Percentiles rank a stretch among this genome's conserved stretches.
Evolutionary conservation across 2,888 invertebrate species (phyloP).

Genomic region (Acrobasis suavella): DNA sequence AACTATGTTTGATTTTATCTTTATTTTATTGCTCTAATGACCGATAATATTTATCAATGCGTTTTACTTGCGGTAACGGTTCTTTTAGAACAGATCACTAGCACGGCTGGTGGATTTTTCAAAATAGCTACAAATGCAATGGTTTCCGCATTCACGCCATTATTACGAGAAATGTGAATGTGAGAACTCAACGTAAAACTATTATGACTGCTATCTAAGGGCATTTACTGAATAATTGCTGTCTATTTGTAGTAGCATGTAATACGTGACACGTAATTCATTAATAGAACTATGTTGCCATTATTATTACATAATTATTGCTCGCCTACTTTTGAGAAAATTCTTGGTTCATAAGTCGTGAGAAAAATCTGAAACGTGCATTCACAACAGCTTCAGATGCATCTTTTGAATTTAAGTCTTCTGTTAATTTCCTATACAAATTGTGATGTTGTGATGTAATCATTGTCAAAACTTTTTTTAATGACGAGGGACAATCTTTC

Average conservation of each 20-base stretch:
- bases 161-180: conserved; percentile 40
- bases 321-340: conserved; percentile 36
- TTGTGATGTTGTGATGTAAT: too few species aligned
- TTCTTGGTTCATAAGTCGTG: conserved; percentile 39
- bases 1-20: conserved; percentile 35
- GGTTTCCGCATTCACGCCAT: conserved; percentile 17
- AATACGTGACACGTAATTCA: conserved; percentile 47
- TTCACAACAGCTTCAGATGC: conserved; percentile 16
- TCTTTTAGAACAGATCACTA: neutral
- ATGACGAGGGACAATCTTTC: neutral
- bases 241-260: conserved; percentile 53
- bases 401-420: neutral
- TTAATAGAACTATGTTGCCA: conserved; percentile 41
- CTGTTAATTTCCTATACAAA: neutral
- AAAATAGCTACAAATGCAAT: conserved; percentile 24
- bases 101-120: conserved; percentile 3
- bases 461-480: too few species aligned
- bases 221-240: conserved; percentile 58
- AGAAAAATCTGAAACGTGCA: conserved; percentile 35
- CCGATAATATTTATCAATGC: conserved; percentile 15
- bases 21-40: conserved; percentile 29
- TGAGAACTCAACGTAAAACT: conserved; percentile 51
- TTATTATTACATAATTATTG: conserved; percentile 49
- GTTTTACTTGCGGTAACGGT: neutral
- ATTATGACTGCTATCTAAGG: conserved; percentile 57